Percentiles rank a stretch among this genome's conserved stretches.
phyloP scores from a whole-genome alignment of 2,888 invertebrate species.

The Uloborus plumipes region DNA sequence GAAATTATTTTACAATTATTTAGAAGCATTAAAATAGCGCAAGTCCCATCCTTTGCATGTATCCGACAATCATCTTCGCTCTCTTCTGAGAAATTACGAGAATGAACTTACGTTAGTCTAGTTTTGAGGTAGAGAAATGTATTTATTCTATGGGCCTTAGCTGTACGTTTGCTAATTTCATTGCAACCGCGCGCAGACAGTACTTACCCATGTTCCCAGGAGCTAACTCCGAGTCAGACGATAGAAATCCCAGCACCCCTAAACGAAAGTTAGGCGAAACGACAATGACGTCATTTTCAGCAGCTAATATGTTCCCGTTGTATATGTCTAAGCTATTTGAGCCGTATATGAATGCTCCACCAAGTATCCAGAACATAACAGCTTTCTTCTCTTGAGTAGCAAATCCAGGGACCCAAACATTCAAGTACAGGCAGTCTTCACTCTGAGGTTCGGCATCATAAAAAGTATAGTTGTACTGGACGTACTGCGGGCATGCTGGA shows the following conservation, averaged over 20 bases:
- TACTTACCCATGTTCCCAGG: conserved; percentile 43
- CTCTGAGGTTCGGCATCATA: conserved; percentile 7
- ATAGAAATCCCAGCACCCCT: conserved; percentile 36
- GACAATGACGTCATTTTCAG: conserved; percentile 33
- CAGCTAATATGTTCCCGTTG: conserved; percentile 5
- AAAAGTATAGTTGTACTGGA: conserved; percentile 2
- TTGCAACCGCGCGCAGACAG: no score
- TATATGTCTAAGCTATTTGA: conserved; percentile 2
- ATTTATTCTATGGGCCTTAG: no score
- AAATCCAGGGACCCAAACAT: conserved; percentile 38
- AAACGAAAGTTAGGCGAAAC: conserved; percentile 51
- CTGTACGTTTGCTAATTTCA: no score
- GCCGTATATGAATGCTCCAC: conserved; percentile 28
- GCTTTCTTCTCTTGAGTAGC: conserved; percentile 1
- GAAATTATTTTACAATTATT: no score
- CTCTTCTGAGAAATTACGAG: no score
- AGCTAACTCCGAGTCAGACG: conserved; percentile 11
- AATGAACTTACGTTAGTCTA: no score
- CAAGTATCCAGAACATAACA: conserved; percentile 51
- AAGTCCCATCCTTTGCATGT: no score
- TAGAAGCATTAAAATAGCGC: no score
- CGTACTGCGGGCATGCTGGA: conserved; percentile 31
- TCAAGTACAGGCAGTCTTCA: conserved; percentile 60
- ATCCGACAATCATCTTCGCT: no score
- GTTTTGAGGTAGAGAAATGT: no score